Conservation (phyloP, 2,797 vertebrate genomes). For the Chaenodraco wilsoni region DNA sequence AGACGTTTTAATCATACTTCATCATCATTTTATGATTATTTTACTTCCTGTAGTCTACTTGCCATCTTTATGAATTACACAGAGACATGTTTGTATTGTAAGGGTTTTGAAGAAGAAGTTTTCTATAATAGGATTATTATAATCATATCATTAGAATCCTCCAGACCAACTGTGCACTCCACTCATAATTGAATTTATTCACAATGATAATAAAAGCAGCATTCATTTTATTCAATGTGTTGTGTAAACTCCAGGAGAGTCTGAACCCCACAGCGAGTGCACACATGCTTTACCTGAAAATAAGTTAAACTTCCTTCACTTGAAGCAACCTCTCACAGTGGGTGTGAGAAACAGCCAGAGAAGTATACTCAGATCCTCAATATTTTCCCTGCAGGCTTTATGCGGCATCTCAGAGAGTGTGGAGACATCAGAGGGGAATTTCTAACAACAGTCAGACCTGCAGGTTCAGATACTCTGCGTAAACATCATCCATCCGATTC, state of each 20-base stretch:
- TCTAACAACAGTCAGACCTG: slow-evolving; percentile 32
- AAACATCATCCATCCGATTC: slow-evolving; percentile 18
- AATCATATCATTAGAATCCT: no score
- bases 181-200: not conserved
- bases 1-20: not conserved
- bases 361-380: slow-evolving; percentile 16
- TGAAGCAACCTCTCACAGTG: slow-evolving; percentile 26
- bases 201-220: not conserved
- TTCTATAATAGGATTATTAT: not conserved
- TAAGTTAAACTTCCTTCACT: slow-evolving; percentile 30
- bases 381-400: slow-evolving; percentile 34
- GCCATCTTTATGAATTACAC: not conserved
- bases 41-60: not conserved
- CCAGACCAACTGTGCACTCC: not conserved
- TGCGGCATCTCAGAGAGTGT: slow-evolving; percentile 21
- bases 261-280: slow-evolving; percentile 1
- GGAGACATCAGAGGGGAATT: slow-evolving; percentile 33
- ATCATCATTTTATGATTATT: slow-evolving; percentile 18
- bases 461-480: slow-evolving; percentile 26
- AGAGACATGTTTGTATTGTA: not conserved
- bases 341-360: slow-evolving; percentile 29
- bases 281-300: slow-evolving; percentile 9
- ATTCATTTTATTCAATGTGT: not conserved
- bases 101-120: not conserved
- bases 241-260: slow-evolving; percentile 16